Conservation (phyloP, 2,888 invertebrate species). For the Luperina nickerlii region DNA sequence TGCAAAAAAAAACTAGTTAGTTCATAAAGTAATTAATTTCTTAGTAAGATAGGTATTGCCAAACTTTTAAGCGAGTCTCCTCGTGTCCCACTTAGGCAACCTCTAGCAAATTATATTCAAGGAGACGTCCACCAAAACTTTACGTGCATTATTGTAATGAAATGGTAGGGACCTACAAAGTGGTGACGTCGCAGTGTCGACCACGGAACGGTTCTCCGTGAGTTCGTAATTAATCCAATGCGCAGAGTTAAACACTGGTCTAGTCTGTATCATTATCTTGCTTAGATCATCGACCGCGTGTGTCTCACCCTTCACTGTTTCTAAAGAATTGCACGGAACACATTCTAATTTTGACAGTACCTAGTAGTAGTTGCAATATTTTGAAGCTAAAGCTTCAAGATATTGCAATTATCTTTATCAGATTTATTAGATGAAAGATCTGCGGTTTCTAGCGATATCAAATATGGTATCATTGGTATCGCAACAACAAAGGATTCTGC, state of each 20-base stretch:
- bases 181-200: constrained; percentile 48
- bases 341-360: constrained; percentile 33
- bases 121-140: constrained; percentile 30
- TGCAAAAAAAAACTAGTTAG: constrained; percentile 8
- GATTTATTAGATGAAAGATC: background rate
- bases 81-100: constrained; percentile 26
- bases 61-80: constrained; percentile 25
- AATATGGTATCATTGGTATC: background rate
- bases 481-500: constrained; percentile 25
- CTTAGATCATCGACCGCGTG: constrained; percentile 70
- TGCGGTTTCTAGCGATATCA: background rate
- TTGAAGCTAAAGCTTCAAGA: background rate
- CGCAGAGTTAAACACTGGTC: constrained; percentile 45
- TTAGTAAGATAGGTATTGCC: constrained; percentile 12
- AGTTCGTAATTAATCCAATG: constrained; percentile 54
- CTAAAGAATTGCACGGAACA: constrained; percentile 32
- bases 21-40: constrained; percentile 19
- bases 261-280: constrained; percentile 63
- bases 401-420: constrained; percentile 17
- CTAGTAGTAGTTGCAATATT: background rate
- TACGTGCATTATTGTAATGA: constrained; percentile 23
- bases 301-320: constrained; percentile 50
- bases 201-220: constrained; percentile 46
- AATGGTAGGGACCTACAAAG: constrained; percentile 23
- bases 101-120: constrained; percentile 21